Percentiles rank a stretch among this genome's conserved stretches.
Conservation (phyloP, 1,140 invertebrate species). For the Agraylea sexmaculata region DNA sequence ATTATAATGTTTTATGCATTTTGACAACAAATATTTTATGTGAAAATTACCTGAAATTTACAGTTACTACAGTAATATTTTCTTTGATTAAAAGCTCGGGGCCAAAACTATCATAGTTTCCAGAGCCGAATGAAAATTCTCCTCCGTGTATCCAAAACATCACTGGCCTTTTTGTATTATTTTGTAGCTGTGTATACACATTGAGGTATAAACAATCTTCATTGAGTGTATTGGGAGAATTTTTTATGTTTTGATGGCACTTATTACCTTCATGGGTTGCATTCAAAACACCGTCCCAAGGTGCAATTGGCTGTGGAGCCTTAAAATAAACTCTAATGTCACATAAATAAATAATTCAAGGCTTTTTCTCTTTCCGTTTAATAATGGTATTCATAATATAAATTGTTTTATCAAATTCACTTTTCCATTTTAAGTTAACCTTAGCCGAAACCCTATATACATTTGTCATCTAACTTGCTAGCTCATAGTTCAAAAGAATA, state of each 20-base stretch:
- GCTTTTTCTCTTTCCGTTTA: no score
- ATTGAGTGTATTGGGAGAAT: not conserved
- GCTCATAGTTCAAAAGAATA: no score
- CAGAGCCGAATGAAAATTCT: conserved; percentile 4
- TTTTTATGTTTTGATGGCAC: conserved; percentile 6
- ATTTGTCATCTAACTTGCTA: no score
- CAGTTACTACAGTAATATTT: conserved; percentile 11
- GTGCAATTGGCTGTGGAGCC: conserved; percentile 6
- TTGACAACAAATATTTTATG: not conserved
- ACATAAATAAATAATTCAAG: conserved; percentile 8
- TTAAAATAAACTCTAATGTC: conserved; percentile 4
- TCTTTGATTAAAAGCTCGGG: conserved; percentile 10
- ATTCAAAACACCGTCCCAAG: conserved; percentile 2
- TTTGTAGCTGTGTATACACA: conserved; percentile 5
- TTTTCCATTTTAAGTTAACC: no score
- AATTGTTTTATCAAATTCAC: no score
- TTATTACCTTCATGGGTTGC: conserved; percentile 4
- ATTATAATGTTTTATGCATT: not conserved
- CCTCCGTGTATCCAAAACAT: conserved; percentile 9
- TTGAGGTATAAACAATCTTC: conserved; percentile 15
- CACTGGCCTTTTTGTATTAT: not conserved
- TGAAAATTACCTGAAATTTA: conserved; percentile 10
- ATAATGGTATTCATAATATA: no score
- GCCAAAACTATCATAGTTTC: conserved; percentile 5
- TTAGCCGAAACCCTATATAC: no score